Evolutionary conservation across 2,888 invertebrate species (phyloP).

Genomic region (Subacronicta megacephala): DNA sequence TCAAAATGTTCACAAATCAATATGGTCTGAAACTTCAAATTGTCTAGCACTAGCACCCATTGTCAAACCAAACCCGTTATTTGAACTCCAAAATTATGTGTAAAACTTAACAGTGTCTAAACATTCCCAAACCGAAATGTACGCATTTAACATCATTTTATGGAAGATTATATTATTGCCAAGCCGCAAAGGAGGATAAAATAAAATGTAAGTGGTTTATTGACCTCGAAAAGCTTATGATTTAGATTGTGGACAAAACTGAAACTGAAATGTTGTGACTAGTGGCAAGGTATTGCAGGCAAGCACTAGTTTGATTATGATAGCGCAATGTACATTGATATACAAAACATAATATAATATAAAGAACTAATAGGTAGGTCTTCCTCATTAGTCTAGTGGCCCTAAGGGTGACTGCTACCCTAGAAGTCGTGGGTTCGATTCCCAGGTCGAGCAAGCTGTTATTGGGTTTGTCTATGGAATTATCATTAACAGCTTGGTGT

Average conservation of each 20-base stretch:
- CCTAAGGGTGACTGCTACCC: no score
- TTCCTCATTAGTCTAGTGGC: no score
- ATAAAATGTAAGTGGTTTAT: slow-evolving; percentile 34
- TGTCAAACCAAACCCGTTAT: slow-evolving; percentile 2
- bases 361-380: no score
- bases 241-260: not conserved
- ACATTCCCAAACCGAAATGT: slow-evolving; percentile 35
- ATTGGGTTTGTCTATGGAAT: no score
- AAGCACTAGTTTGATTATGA: no score
- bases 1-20: slow-evolving; percentile 48
- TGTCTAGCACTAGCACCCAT: slow-evolving; percentile 5
- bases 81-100: slow-evolving; percentile 38
- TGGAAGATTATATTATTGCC: slow-evolving; percentile 41
- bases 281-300: no score
- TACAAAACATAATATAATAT: no score
- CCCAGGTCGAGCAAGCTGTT: no score
- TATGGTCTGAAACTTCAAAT: slow-evolving; percentile 54
- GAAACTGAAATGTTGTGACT: no score
- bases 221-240: not conserved
- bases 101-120: slow-evolving; percentile 21
- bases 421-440: no score
- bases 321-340: no score
- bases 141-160: slow-evolving; percentile 22
- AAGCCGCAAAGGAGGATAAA: slow-evolving; percentile 36
- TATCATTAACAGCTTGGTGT: no score